phyloP scores from a whole-genome alignment of 2,888 invertebrate species.

The Himalopsyche anomala region DNA sequence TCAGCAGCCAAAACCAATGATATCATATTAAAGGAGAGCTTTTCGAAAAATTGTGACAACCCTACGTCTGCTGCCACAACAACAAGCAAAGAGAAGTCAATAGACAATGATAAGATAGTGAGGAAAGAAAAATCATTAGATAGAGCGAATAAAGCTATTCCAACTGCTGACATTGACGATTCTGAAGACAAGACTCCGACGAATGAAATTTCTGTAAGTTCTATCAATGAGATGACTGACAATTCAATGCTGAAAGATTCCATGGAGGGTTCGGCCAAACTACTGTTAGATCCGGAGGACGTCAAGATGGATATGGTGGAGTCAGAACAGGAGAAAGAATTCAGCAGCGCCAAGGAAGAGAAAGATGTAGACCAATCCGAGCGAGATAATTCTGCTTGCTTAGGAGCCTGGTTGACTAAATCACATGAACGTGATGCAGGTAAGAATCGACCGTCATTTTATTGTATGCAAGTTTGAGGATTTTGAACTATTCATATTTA shows the following conservation, averaged over 20 bases:
- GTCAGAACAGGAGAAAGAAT: conserved; percentile 69
- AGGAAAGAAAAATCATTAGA: conserved; percentile 68
- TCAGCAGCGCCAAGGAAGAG: conserved; percentile 75
- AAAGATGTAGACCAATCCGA: conserved; percentile 77
- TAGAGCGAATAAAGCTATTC: conserved; percentile 68
- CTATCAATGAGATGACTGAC: conserved; percentile 75
- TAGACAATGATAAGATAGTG: conserved; percentile 69
- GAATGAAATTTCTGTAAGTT: conserved; percentile 75
- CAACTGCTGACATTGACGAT: conserved; percentile 41
- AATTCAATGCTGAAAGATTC: conserved; percentile 75
- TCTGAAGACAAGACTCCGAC: conserved; percentile 73
- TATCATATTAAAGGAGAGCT: conserved; percentile 36
- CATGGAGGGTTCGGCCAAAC: conserved; percentile 73
- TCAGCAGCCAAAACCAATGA: conserved; percentile 34
- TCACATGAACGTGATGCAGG: conserved; percentile 56
- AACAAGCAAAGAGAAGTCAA: conserved; percentile 66
- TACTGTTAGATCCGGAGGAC: conserved; percentile 73
- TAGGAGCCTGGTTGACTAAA: conserved; percentile 60
- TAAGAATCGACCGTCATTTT: conserved; percentile 5
- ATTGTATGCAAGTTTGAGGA: no score
- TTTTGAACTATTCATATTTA: no score
- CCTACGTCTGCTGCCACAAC: conserved; percentile 57
- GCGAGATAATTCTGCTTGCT: conserved; percentile 73
- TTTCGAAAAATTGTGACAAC: conserved; percentile 35
- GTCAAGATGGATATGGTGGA: conserved; percentile 69